phyloP scores from a whole-genome alignment of 1,140 invertebrate species.

The Zaprionus ghesquierei region DNA sequence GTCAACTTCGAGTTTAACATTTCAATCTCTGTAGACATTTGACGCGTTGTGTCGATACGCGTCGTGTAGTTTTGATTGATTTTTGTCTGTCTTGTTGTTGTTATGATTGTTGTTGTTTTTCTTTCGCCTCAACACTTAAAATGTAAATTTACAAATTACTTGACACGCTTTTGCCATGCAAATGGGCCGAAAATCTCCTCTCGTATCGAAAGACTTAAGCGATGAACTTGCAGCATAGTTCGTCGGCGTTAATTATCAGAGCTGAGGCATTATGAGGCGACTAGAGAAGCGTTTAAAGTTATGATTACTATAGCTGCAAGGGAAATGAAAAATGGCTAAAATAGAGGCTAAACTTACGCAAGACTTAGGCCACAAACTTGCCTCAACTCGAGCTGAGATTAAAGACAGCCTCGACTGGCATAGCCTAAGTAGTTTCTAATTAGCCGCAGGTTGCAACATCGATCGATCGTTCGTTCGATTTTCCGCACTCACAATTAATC shows the following conservation, averaged over 20 bases:
- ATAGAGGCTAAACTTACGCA: background rate
- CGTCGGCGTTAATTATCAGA: background rate
- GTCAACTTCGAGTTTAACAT: slow-evolving; percentile 53
- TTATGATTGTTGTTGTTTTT: slow-evolving; percentile 2
- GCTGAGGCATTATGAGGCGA: background rate
- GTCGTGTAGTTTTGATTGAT: slow-evolving; percentile 62
- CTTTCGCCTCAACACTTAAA: slow-evolving; percentile 49
- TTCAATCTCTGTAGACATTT: slow-evolving; percentile 56
- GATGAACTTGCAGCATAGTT: slow-evolving; percentile 25
- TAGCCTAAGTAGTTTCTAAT: background rate
- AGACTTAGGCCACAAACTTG: background rate
- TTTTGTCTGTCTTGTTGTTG: slow-evolving; percentile 34
- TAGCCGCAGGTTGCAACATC: slow-evolving; percentile 21
- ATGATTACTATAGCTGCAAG: background rate
- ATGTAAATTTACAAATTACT: slow-evolving; percentile 66
- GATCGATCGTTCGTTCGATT: background rate
- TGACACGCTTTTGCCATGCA: slow-evolving; percentile 55
- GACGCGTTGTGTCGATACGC: background rate
- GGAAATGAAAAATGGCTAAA: background rate
- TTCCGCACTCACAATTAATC: slow-evolving; percentile 33
- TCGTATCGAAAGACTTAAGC: slow-evolving; percentile 30
- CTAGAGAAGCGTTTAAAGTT: background rate
- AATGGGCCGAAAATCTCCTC: slow-evolving; percentile 19
- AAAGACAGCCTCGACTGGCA: background rate
- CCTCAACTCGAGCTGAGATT: background rate